phyloP scores from a whole-genome alignment of 1,140 invertebrate genomes.

The Lasioglossum albipes region DNA sequence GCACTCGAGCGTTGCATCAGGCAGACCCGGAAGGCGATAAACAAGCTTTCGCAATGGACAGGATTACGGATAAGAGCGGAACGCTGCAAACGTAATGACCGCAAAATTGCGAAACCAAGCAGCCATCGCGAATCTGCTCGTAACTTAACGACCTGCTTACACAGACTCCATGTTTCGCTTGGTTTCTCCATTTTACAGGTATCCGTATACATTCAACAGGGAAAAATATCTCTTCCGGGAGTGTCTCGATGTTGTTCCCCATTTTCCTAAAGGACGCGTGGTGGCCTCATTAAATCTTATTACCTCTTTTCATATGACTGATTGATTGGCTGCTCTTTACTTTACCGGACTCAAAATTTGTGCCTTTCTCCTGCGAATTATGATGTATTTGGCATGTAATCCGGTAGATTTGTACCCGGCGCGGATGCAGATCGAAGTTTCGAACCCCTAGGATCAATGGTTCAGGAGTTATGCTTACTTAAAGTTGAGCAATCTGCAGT shows the following conservation, averaged over 20 bases:
- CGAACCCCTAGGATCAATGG: no score
- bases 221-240: background rate
- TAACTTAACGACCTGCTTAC: slow-evolving; percentile 33
- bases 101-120: slow-evolving; percentile 40
- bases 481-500: no score
- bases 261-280: no score
- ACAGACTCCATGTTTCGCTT: slow-evolving; percentile 7
- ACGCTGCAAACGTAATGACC: slow-evolving; percentile 22
- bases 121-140: slow-evolving; percentile 21
- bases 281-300: no score
- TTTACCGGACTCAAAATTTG: no score
- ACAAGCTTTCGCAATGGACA: slow-evolving; percentile 38
- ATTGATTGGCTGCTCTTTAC: no score
- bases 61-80: slow-evolving; percentile 23
- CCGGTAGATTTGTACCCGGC: no score
- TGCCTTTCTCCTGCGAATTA: no score
- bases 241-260: background rate
- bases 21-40: slow-evolving; percentile 32
- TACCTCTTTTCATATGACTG: no score
- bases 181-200: background rate
- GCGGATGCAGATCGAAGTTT: no score
- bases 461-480: no score
- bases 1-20: slow-evolving; percentile 8
- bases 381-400: no score
- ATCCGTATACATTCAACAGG: background rate